Evolutionary conservation across 1,140 invertebrate genomes (phyloP).

Genomic region (Dufourea novaeangliae): DNA sequence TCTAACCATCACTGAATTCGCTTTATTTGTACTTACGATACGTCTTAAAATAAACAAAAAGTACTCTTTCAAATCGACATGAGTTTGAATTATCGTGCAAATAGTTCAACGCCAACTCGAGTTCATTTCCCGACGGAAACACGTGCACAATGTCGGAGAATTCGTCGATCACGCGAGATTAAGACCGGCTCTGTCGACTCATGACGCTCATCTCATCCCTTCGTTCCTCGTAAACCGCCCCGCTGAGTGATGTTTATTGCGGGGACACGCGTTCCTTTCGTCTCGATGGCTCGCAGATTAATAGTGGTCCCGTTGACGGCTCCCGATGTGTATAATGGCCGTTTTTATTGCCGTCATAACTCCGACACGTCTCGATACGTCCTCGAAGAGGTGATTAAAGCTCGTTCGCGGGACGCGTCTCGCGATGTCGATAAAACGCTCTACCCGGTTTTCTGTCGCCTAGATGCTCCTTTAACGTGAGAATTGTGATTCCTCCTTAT

Average conservation of each 20-base stretch:
- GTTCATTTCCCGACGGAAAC: too few relatives aligned
- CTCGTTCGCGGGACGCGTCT: background rate
- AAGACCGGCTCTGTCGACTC: background rate
- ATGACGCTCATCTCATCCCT: background rate
- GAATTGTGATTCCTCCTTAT: too few relatives aligned
- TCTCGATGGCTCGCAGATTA: background rate
- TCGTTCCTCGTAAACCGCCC: background rate
- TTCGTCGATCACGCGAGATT: background rate
- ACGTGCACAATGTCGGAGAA: background rate
- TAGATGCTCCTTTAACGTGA: too few relatives aligned
- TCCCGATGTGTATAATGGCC: background rate
- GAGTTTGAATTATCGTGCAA: too few relatives aligned
- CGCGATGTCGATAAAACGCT: background rate
- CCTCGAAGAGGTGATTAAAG: background rate
- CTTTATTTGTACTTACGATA: too few relatives aligned
- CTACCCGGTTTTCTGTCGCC: background rate
- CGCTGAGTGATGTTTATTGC: conserved; percentile 8
- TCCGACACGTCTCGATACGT: background rate
- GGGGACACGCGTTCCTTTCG: background rate
- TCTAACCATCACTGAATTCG: too few relatives aligned
- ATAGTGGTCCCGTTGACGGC: background rate
- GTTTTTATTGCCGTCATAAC: conserved; percentile 10
- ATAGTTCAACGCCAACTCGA: too few relatives aligned
- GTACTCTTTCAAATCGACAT: too few relatives aligned
- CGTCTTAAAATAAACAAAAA: too few relatives aligned